phyloP scores from a whole-genome alignment of 2,888 invertebrate species.

The Pocota personata region DNA sequence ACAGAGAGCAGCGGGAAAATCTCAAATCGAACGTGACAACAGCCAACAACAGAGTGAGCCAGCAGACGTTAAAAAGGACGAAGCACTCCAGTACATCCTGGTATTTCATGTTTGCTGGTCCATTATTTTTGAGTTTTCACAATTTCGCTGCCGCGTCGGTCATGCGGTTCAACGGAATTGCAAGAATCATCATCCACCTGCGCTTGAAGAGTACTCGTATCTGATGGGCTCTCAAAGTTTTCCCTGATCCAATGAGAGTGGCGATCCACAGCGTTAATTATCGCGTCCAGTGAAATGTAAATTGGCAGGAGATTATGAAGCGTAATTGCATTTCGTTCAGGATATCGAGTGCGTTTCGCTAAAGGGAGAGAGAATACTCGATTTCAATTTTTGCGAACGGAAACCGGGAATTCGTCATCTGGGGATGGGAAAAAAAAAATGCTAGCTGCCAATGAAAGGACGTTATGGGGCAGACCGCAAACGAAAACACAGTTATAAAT shows the following conservation, averaged over 20 bases:
- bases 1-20: neutral
- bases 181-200: neutral
- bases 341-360: conserved; percentile 39
- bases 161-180: conserved; percentile 4
- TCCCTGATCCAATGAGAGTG: conserved; percentile 47
- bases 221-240: conserved; percentile 8
- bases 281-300: conserved; percentile 62
- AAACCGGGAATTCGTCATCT: neutral
- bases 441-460: neutral
- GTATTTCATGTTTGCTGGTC: conserved; percentile 15
- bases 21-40: conserved; percentile 45
- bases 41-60: neutral
- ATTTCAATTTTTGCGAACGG: conserved; percentile 34
- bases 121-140: conserved; percentile 23
- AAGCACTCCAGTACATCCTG: neutral
- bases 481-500: conserved; percentile 32
- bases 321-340: conserved; percentile 67
- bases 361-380: neutral
- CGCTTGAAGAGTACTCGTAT: neutral
- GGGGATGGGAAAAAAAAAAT: neutral
- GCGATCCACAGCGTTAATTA: conserved; percentile 67
- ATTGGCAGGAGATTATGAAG: conserved; percentile 69
- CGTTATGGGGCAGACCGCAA: neutral
- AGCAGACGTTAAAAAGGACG: conserved; percentile 11
- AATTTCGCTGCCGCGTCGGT: neutral